Percentiles rank a stretch among this genome's conserved stretches.
Conservation (phyloP, 2,113 vertebrate species). For the Carassius auratus region DNA sequence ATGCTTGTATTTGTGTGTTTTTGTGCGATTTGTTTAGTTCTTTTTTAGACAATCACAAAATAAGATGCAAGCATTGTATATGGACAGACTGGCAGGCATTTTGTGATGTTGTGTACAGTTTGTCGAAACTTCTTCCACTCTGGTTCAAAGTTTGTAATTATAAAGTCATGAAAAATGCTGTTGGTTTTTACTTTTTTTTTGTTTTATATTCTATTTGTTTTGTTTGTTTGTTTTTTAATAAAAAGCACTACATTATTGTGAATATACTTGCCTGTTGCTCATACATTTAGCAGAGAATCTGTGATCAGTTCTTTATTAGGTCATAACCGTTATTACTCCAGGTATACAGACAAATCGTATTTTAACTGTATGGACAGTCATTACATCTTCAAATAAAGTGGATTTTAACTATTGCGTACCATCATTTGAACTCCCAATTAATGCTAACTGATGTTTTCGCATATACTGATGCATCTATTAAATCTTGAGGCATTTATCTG, state of each 20-base stretch:
- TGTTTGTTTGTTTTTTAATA: constrained; percentile 75
- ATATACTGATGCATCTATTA: background rate
- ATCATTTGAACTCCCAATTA: constrained; percentile 44
- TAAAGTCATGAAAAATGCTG: constrained; percentile 82
- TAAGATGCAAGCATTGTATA: constrained; percentile 84
- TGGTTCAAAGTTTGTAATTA: constrained; percentile 84
- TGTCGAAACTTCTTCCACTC: constrained; percentile 81
- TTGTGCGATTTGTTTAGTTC: constrained; percentile 81
- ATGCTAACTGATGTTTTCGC: background rate
- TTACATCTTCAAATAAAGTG: constrained; percentile 62
- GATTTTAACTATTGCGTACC: constrained; percentile 59
- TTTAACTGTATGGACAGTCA: constrained; percentile 61
- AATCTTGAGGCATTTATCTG: background rate
- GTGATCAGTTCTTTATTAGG: constrained; percentile 58
- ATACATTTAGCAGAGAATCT: constrained; percentile 61
- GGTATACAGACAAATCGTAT: constrained; percentile 60
- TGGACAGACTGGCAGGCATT: constrained; percentile 80
- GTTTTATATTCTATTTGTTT: constrained; percentile 80
- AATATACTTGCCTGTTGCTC: constrained; percentile 64
- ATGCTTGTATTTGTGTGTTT: constrained; percentile 82
- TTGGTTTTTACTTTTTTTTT: constrained; percentile 78
- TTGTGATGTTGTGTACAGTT: constrained; percentile 83
- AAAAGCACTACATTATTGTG: constrained; percentile 85
- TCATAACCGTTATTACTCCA: constrained; percentile 56
- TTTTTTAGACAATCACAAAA: constrained; percentile 86